Evolutionary conservation across 1,140 invertebrate species (phyloP).

Genomic region (Brachionus manjavacas): DNA sequence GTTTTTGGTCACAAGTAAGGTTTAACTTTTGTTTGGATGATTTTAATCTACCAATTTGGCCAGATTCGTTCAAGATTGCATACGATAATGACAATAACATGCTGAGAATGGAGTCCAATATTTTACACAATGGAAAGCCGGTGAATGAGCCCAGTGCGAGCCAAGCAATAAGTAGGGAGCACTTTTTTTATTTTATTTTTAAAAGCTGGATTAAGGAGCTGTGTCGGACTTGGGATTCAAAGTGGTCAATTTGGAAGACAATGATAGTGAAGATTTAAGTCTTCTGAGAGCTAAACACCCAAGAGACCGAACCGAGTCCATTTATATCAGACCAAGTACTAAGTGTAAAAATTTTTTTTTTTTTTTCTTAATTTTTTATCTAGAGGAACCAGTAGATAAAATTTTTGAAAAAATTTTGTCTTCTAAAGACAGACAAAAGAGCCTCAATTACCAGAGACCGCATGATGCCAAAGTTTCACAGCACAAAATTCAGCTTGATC

Average conservation of each 20-base stretch:
- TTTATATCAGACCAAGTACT: constrained; percentile 5
- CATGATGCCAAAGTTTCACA: neutral
- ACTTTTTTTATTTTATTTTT: neutral
- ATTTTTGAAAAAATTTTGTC: neutral
- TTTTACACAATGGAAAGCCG: constrained; percentile 26
- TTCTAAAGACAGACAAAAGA: neutral
- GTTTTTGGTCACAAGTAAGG: neutral
- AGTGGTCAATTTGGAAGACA: neutral
- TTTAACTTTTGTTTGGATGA: neutral
- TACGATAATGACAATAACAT: constrained; percentile 18
- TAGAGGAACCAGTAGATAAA: neutral
- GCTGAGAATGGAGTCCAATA: constrained; percentile 15
- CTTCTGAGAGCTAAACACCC: neutral
- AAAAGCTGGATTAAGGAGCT: neutral
- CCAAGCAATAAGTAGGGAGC: neutral
- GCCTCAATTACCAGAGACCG: neutral
- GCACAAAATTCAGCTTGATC: constrained; percentile 13
- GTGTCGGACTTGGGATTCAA: constrained; percentile 24
- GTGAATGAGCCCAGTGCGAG: neutral
- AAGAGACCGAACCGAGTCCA: neutral
- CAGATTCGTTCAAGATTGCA: constrained; percentile 8
- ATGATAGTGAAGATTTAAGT: neutral
- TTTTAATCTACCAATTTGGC: neutral
- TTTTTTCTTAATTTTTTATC: neutral
- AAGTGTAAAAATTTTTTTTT: neutral